Evolutionary conservation across 53 echinoderm and acorn worm genomes (phyloP), one percentile per base, ranked within the genome.

Genomic region (Actinopyga echinites): DNA sequence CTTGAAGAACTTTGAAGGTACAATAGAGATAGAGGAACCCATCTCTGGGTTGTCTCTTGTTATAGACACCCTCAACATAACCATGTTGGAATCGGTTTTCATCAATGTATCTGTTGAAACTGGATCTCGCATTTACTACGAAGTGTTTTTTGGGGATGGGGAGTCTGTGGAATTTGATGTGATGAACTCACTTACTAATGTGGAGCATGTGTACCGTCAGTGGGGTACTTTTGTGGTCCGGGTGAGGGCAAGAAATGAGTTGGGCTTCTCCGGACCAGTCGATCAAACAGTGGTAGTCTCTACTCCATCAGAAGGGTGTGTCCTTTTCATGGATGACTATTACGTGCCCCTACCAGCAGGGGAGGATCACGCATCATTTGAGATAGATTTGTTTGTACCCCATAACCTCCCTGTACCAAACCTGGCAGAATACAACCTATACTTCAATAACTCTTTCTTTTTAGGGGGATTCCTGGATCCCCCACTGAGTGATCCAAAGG

Each of bases 41-140:
- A 80, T 80, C 44, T 60, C 63, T 24, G 81, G 81, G 8, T 42
- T 80, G 15, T 59, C 30, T 10, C 23, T 62, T 8, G 21, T 22
- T 0, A 62, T 80, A 3, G 9, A 42, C 26, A 37, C 81, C 9
- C 12, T 8, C 11, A 38, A 36, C 28, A 62, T 80, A 13, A 62
- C 40, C 5, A 80, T 80, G 81, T 42, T 80, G 81, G 60, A 80
- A 61, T 36, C 42, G 1, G 81, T 80, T 23, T 24, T 38, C 30
- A 38, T 80, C 58, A 58, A 38, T 59, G 23, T 32, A 13, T 80
- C 63, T 20, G 63, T 61, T 23, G 37, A 22, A 36, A 42, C 32
- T 33, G 91, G 91, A 20, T 91, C 91, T 30, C 22, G 85, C 30
- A 69, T 91, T 23, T 63, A 44, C 15, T 87, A 77, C 28, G 10